phyloP scores from a whole-genome alignment of 2,888 invertebrate species.

The Chrysolina haemoptera region DNA sequence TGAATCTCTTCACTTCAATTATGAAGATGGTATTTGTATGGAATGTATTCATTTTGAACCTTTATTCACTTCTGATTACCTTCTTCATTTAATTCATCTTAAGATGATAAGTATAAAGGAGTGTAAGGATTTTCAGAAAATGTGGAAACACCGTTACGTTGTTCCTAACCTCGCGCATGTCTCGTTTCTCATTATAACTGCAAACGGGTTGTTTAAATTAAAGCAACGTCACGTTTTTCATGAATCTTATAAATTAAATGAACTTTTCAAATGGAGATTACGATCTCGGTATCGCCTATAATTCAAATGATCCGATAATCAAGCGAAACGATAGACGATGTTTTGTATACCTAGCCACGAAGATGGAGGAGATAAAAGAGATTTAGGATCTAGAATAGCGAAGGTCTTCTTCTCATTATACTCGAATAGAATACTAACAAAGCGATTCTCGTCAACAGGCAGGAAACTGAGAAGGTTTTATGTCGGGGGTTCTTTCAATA shows the following conservation, averaged over 20 bases:
- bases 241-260: constrained; percentile 48
- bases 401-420: constrained; percentile 22
- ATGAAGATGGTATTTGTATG: no score
- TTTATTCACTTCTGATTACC: no score
- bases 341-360: constrained; percentile 29
- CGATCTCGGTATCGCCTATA: constrained; percentile 42
- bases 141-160: background rate
- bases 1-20: no score
- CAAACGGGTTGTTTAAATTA: constrained; percentile 47
- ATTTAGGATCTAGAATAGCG: constrained; percentile 29
- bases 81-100: background rate
- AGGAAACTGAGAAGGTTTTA: background rate
- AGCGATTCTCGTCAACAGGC: background rate
- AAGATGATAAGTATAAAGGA: background rate
- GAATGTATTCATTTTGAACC: no score
- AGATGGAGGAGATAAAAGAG: constrained; percentile 38
- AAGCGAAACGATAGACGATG: constrained; percentile 38
- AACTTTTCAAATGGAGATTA: constrained; percentile 45
- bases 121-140: background rate
- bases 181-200: constrained; percentile 37
- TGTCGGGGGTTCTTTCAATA: background rate
- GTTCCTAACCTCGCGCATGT: constrained; percentile 26
- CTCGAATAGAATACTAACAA: constrained; percentile 7
- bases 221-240: constrained; percentile 52
- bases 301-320: constrained; percentile 44